Conservation (phyloP, 37 sponge, comb jelly and placozoan species). For the Oopsacas minuta region DNA sequence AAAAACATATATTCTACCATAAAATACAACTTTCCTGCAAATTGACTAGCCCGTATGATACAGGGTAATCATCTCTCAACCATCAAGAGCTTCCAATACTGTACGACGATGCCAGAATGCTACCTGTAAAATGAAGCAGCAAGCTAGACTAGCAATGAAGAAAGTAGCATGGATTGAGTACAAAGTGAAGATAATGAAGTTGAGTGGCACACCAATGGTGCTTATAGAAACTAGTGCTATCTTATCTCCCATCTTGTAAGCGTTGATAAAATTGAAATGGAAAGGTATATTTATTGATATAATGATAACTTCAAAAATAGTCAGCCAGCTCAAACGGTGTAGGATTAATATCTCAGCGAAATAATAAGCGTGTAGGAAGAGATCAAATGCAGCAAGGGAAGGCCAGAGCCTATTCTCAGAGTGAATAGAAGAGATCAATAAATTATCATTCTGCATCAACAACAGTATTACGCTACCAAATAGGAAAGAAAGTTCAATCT, state of each 20-base stretch:
- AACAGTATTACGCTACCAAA: neutral
- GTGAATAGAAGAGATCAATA: neutral
- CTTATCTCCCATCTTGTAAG: neutral
- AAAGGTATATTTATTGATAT: neutral
- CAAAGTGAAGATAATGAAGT: neutral
- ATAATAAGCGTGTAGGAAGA: neutral
- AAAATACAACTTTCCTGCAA: too few species aligned
- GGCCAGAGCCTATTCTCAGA: neutral
- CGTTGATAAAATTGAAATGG: neutral
- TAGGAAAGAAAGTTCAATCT: neutral
- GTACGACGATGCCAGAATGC: neutral
- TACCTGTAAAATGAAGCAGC: neutral
- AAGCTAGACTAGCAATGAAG: constrained; percentile 8
- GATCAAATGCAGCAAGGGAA: neutral
- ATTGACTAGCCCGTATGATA: too few species aligned
- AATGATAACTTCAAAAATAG: neutral
- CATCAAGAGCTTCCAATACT: neutral
- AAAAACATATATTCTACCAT: too few species aligned
- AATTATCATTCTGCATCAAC: neutral
- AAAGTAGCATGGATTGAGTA: neutral
- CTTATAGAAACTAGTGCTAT: neutral
- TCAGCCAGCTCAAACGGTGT: neutral
- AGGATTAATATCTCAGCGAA: neutral
- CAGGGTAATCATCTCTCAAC: too few species aligned
- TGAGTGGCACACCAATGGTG: neutral